A percentile compares a stretch with the other conserved stretches of the same genome.
These are phyloP conservation scores for Pheosia gnoma DNA, from an alignment of 2,888 invertebrate genomes.

Conservation along the genomic window DNA sequence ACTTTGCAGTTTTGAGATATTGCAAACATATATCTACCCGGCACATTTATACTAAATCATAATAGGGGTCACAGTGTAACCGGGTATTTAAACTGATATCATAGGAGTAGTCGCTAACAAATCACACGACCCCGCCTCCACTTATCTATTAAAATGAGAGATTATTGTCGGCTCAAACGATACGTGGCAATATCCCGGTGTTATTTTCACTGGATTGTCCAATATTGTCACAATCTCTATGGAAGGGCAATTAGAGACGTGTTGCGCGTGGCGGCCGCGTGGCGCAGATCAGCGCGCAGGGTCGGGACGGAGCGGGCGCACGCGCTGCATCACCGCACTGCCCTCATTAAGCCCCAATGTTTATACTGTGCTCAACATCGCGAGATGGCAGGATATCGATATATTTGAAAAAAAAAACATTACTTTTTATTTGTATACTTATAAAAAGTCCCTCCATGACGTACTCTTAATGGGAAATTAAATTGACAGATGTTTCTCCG, in stretches of 20 bases:
- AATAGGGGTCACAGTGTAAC: conserved; percentile 41
- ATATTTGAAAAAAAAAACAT: conserved; percentile 54
- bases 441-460: background rate
- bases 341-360: conserved; percentile 68
- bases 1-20: conserved; percentile 16
- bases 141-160: conserved; percentile 84
- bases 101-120: conserved; percentile 56
- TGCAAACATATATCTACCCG: background rate
- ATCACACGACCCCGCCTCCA: conserved; percentile 77
- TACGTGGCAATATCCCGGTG: conserved; percentile 68
- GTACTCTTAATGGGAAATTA: conserved; percentile 27
- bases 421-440: background rate
- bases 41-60: too few relatives aligned
- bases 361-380: conserved; percentile 66
- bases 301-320: conserved; percentile 45
- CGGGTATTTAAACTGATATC: conserved; percentile 32
- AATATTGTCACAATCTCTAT: conserved; percentile 81
- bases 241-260: conserved; percentile 81
- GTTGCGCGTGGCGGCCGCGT: conserved; percentile 78
- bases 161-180: conserved; percentile 73
- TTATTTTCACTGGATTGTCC: conserved; percentile 83
- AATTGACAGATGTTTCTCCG: conserved; percentile 45
- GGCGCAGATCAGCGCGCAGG: conserved; percentile 46
- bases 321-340: conserved; percentile 50
- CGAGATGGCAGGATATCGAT: conserved; percentile 56